Conservation (phyloP, 2,113 vertebrate species). For the Recurvirostra avosetta region DNA sequence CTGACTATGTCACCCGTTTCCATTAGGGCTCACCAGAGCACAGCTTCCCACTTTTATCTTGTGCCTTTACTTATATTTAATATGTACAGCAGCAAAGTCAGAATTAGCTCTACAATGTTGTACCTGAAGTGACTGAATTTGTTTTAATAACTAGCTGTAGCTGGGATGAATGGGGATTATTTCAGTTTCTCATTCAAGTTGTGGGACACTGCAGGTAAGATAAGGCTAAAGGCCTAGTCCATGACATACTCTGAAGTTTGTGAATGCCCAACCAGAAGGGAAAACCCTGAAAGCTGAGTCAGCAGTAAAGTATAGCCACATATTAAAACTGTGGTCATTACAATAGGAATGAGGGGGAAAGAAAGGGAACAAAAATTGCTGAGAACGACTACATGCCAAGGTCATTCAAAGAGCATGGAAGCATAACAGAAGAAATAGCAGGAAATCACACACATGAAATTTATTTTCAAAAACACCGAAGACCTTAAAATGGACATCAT, state of each 20-base stretch:
- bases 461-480: neutral
- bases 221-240: neutral
- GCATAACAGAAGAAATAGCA: neutral
- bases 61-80: neutral
- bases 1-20: neutral
- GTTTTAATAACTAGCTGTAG: neutral
- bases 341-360: neutral
- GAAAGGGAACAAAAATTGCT: neutral
- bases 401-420: neutral
- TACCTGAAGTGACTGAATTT: neutral
- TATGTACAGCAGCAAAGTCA: neutral
- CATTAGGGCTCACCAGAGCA: neutral
- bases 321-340: neutral
- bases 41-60: neutral
- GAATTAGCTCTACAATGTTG: neutral
- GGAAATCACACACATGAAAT: neutral
- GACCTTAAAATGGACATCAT: neutral
- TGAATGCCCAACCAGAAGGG: neutral
- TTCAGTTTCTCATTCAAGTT: neutral
- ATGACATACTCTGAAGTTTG: neutral
- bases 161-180: neutral
- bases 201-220: neutral
- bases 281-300: neutral
- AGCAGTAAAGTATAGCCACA: neutral
- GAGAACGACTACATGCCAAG: neutral